Evolutionary conservation across 35 echinoderm and acorn worm genomes (phyloP), one percentile per base, ranked within the genome.

Genomic region (Amphiura filiformis): DNA sequence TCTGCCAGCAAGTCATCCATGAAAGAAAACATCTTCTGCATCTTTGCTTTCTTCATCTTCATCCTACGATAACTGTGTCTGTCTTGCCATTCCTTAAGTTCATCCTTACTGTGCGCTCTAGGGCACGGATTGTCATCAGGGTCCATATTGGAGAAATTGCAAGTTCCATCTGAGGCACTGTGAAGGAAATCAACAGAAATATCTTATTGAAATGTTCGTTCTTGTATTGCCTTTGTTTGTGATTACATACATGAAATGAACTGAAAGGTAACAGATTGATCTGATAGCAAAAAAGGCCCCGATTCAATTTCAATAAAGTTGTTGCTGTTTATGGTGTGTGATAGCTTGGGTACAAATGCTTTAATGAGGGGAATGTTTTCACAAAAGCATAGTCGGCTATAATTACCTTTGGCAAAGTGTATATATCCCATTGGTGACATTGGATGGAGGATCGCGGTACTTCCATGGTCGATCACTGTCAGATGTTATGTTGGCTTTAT

Each of bases 371-470:
- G 4, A 9, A 47, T 47, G 41, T 47, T 47, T 47, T 47, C 41
- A 47, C 4, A 47, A 47, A 47, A 47, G 17, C 41, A 47, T 17
- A 47, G 41, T 47, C 41, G 41, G 41, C 41, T 15, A 38, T 30
- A 81, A 38, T 92, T 82, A 96, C 94, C 79, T 38, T 28, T 57
- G 47, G 70, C 94, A 96, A 28, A 83, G 39, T 35, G 75, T 30
- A 82, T 93, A 96, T 26, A 83, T 35, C 30, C 91, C 91, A 70
- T 96, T 93, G 34, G 84, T 83, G 14, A 96, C 90, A 52, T 89
- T 89, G 15, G 83, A 79, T 65, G 94, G 94, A 33, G 90, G 90
- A 38, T 85, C 84, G 12, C 94, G 87, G 36, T 90, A 82, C 35
- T 84, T 83, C 94, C 94, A 96, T 4, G 77, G 49, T 57, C 52